These are phyloP conservation scores for Agonum fuliginosum DNA, from an alignment of 2,888 invertebrate genomes.

Conservation along the genomic window DNA sequence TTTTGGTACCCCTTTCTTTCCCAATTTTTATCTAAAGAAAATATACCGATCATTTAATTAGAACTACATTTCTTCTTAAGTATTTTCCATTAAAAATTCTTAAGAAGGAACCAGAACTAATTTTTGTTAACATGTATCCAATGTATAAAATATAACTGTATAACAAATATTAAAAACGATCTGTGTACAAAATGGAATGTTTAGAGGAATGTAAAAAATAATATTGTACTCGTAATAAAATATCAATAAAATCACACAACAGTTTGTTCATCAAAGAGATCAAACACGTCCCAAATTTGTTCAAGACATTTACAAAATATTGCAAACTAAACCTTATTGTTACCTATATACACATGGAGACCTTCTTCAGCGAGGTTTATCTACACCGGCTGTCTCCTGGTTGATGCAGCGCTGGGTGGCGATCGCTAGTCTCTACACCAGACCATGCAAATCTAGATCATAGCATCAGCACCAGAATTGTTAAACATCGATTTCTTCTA, in stretches of 20 bases:
- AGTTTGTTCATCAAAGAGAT: conserved; percentile 56
- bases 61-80: conserved; percentile 1
- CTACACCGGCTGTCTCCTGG: conserved; percentile 58
- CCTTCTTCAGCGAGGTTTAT: background rate
- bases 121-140: background rate
- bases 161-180: background rate
- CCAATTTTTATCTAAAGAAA: background rate
- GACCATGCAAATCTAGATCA: too few relatives aligned
- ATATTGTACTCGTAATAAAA: conserved; percentile 53
- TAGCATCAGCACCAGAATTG: too few relatives aligned
- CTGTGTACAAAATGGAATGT: conserved; percentile 48
- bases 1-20: conserved; percentile 8
- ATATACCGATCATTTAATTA: conserved; percentile 9
- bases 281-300: conserved; percentile 24
- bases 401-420: conserved; percentile 73
- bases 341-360: conserved; percentile 8
- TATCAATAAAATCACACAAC: conserved; percentile 53
- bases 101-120: conserved; percentile 15
- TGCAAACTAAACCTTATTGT: background rate
- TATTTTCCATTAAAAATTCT: conserved; percentile 2
- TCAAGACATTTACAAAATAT: conserved; percentile 10
- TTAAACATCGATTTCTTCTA: too few relatives aligned
- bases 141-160: conserved; percentile 1
- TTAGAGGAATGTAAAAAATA: conserved; percentile 50
- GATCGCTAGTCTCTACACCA: too few relatives aligned